Conservation (phyloP, 2,797 vertebrate species). For the Pseudochirops corinnae region DNA sequence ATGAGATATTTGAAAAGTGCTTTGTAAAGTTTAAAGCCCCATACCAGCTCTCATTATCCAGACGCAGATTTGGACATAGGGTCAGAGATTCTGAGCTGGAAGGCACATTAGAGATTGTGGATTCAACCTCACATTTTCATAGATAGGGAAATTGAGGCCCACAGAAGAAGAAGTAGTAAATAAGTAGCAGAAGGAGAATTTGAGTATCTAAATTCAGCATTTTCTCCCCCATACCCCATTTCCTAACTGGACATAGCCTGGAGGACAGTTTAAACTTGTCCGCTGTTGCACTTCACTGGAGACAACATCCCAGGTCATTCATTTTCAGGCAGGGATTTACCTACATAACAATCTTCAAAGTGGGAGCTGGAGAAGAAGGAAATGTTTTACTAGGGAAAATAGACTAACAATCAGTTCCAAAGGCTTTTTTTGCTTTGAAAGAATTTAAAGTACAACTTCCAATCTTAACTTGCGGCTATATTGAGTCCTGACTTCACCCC, state of each 20-base stretch:
- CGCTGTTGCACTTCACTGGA: background rate
- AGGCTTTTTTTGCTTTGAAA: constrained; percentile 21
- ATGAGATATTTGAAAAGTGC: background rate
- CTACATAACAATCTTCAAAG: background rate
- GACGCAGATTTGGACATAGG: background rate
- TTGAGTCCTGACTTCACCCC: background rate
- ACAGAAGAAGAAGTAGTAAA: background rate
- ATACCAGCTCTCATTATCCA: background rate
- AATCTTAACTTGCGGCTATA: constrained; percentile 18
- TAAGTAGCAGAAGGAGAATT: constrained; percentile 15
- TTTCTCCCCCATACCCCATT: background rate
- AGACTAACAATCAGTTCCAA: constrained; percentile 25
- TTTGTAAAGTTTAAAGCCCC: background rate
- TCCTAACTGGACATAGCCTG: background rate
- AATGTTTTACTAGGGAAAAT: constrained; percentile 43
- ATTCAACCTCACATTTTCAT: background rate
- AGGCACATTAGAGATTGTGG: background rate
- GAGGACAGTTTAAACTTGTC: constrained; percentile 9
- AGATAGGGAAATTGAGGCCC: background rate
- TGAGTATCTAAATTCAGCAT: background rate
- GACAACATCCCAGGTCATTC: background rate
- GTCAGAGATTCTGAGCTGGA: background rate
- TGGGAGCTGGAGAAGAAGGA: background rate
- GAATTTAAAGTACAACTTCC: constrained; percentile 43
- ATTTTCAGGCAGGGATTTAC: background rate